Evolutionary conservation across 2,797 vertebrate species (phyloP), one percentile per base, ranked within the genome.

Genomic region (Synanceia verrucosa): DNA sequence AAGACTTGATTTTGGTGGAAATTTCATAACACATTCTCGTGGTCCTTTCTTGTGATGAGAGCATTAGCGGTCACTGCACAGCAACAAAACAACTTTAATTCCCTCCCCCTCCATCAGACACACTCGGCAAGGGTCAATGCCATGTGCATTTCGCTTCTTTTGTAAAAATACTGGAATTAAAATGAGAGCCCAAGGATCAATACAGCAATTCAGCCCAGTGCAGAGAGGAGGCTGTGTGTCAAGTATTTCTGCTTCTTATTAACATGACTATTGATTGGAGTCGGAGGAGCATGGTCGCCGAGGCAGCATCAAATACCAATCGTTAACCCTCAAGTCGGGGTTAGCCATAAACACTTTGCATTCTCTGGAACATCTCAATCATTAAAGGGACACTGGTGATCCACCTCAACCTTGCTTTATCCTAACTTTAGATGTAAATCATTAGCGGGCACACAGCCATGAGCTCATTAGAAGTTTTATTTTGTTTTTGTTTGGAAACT

Each of bases 221-320:
- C 79, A 69, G 81, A 86, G 76, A 87, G 66, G 83, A 86, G 81
- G 66, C 89, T 70, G 77, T 62, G 71, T 89, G 89, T 88, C 87
- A 82, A 87, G 87, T 87, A 88, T 85, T 76, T 85, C 70, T 82
- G 74, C 82, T 71, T 82, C 90, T 93, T 92, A 94, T 93, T 91
- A 94, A 92, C 91, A 90, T 88, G 86, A 62, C 75, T 92, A 93
- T 93, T 89, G 93, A 94, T 90, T 88, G 74, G 76, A 91, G 86
- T 86, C 88, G 76, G 84, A 85, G 53, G 81, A 86, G 84, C 85
- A 28, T 76, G 71, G 81, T 83, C 58, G 51, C 57, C 43, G 65
- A 82, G 73, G 80, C 79, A 70, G 79, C 68, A 87, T 84, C 82
- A 89, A 89, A 90, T 80, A 89, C 72, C 80, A 73, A 89, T 91